Conservation (phyloP, 23 tunicate species). For the Trididemnum clinides region DNA sequence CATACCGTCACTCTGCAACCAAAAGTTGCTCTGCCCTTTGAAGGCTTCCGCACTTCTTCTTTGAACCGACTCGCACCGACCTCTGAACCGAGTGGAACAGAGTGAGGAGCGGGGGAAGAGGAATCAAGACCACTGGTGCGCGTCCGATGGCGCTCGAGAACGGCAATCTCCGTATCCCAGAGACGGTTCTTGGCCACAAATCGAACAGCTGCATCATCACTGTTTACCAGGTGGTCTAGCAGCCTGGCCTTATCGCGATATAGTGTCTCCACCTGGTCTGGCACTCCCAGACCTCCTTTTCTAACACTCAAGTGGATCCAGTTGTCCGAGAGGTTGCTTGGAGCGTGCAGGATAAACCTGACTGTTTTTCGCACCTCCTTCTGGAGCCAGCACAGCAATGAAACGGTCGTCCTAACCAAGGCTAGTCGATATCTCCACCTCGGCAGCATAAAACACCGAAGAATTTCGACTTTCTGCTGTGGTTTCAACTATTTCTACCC, state of each 20-base stretch:
- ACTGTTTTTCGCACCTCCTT: not conserved
- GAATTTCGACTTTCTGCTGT: not conserved
- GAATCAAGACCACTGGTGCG: not conserved
- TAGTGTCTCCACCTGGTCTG: not conserved
- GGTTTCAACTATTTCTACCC: constrained; percentile 9
- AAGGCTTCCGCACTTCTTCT: not conserved
- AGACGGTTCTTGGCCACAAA: not conserved
- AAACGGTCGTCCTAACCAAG: not conserved
- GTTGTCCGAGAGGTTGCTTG: not conserved
- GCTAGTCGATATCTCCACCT: constrained; percentile 6
- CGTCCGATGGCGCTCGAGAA: not conserved
- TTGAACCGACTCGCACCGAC: not conserved
- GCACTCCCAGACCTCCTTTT: constrained; percentile 20
- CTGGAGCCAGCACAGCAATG: not conserved
- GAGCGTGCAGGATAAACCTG: constrained; percentile 19
- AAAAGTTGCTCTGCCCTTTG: not conserved
- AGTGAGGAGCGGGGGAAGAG: not conserved
- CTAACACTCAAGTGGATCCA: constrained; percentile 6
- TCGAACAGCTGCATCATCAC: not conserved
- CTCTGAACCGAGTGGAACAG: not conserved
- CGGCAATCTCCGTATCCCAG: not conserved
- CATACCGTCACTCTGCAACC: not conserved
- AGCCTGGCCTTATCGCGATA: not conserved
- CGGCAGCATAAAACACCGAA: constrained; percentile 1
- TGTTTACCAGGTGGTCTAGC: not conserved